A percentile compares a stretch with the other conserved stretches of the same genome.
These are phyloP conservation scores for Xyrichtys novacula DNA, from an alignment of 2,797 vertebrate genomes.

Conservation along the genomic window DNA sequence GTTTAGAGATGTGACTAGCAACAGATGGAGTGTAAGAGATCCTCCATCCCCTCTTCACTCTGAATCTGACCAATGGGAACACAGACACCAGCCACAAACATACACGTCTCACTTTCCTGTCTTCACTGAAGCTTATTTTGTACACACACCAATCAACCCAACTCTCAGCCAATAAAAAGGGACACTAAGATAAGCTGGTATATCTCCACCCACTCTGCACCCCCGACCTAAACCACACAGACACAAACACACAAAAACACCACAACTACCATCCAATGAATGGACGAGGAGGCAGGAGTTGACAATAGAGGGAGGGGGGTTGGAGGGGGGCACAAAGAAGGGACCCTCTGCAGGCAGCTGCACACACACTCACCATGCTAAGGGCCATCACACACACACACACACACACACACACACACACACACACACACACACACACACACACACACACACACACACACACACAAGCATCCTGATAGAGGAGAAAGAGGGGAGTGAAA, in stretches of 20 bases:
- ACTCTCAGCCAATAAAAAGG: constrained; percentile 52
- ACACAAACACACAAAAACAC: constrained; percentile 83
- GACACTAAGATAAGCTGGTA: constrained; percentile 48
- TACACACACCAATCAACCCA: constrained; percentile 69
- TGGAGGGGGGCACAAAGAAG: constrained; percentile 86
- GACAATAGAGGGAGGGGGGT: constrained; percentile 84
- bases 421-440: constrained; percentile 66
- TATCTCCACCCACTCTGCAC: constrained; percentile 66
- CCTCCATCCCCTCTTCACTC: constrained; percentile 87
- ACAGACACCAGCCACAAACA: constrained; percentile 77
- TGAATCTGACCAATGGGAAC: constrained; percentile 85
- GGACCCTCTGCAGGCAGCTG: constrained; percentile 90
- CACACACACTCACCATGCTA: constrained; percentile 83
- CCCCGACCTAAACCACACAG: neutral
- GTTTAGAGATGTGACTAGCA: constrained; percentile 88
- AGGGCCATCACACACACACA: constrained; percentile 85
- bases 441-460: constrained; percentile 26
- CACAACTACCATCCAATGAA: constrained; percentile 85
- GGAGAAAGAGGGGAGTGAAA: constrained; percentile 43
- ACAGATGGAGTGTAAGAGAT: constrained; percentile 90
- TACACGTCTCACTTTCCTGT: constrained; percentile 64
- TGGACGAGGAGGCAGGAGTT: constrained; percentile 88
- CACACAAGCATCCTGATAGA: constrained; percentile 49
- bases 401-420: constrained; percentile 25
- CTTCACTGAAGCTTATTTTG: constrained; percentile 35